A percentile compares a stretch with the other conserved stretches of the same genome.
Conservation (phyloP, 2,113 vertebrate genomes). For the Corydoras maculifer region DNA sequence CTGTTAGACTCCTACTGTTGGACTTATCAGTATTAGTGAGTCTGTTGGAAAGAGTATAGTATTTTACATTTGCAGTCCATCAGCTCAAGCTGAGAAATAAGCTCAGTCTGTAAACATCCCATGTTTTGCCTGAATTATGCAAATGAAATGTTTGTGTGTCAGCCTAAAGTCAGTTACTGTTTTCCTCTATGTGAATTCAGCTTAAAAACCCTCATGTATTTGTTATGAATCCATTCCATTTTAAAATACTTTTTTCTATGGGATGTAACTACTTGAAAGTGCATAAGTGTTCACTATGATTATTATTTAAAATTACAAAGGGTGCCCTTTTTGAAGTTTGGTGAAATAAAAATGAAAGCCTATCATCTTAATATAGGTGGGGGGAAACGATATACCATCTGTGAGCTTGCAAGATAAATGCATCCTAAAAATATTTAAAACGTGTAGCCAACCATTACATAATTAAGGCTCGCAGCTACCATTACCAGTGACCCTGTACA, state of each 20-base stretch:
- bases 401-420: neutral
- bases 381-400: too few species aligned
- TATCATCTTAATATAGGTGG: neutral
- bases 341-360: neutral
- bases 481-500: constrained; percentile 1
- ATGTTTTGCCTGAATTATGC: neutral
- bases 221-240: too few species aligned
- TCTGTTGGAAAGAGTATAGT: constrained; percentile 13
- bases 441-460: neutral
- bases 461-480: neutral
- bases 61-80: neutral
- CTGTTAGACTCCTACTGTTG: constrained; percentile 24
- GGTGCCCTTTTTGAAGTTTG: neutral
- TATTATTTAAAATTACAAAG: neutral
- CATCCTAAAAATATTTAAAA: neutral
- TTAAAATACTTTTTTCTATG: too few species aligned
- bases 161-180: too few species aligned
- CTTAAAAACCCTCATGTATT: too few species aligned
- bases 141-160: neutral
- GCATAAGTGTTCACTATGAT: too few species aligned
- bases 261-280: too few species aligned
- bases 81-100: neutral
- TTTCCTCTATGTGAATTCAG: too few species aligned
- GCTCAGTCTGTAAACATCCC: neutral
- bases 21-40: constrained; percentile 5